These are phyloP conservation scores for Trilocha varians DNA, from an alignment of 2,888 invertebrate species.

Conservation along the genomic window DNA sequence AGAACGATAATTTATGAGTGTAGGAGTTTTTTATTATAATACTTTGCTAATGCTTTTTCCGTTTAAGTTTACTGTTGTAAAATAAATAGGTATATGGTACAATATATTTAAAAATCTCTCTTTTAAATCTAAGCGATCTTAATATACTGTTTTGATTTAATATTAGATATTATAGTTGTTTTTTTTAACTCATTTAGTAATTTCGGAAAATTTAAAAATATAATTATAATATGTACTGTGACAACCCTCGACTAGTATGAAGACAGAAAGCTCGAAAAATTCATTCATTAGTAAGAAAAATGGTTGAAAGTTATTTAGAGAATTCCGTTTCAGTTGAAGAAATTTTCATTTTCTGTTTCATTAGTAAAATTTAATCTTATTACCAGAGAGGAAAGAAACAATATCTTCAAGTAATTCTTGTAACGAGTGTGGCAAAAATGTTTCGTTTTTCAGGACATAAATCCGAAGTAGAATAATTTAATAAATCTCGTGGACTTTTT, in stretches of 20 bases:
- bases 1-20: too few species aligned
- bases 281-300: constrained; percentile 49
- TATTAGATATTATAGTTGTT: too few species aligned
- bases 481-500: neutral
- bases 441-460: constrained; percentile 12
- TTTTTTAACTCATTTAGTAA: too few species aligned
- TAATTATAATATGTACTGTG: constrained; percentile 12
- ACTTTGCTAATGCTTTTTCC: too few species aligned
- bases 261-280: constrained; percentile 25
- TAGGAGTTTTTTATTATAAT: too few species aligned
- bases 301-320: constrained; percentile 49
- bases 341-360: constrained; percentile 65
- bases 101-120: too few species aligned
- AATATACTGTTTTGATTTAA: too few species aligned
- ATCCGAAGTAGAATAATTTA: constrained; percentile 3
- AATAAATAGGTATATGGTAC: too few species aligned
- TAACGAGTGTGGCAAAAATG: constrained; percentile 37
- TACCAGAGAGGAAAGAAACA: constrained; percentile 41
- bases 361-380: constrained; percentile 65
- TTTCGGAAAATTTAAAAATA: too few species aligned
- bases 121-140: too few species aligned
- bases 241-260: constrained; percentile 12
- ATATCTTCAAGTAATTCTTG: constrained; percentile 45
- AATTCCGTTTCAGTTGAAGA: constrained; percentile 44
- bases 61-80: too few species aligned